Evolutionary conservation across 2,888 invertebrate genomes (phyloP).

Genomic region (Yponomeuta plumbellus): DNA sequence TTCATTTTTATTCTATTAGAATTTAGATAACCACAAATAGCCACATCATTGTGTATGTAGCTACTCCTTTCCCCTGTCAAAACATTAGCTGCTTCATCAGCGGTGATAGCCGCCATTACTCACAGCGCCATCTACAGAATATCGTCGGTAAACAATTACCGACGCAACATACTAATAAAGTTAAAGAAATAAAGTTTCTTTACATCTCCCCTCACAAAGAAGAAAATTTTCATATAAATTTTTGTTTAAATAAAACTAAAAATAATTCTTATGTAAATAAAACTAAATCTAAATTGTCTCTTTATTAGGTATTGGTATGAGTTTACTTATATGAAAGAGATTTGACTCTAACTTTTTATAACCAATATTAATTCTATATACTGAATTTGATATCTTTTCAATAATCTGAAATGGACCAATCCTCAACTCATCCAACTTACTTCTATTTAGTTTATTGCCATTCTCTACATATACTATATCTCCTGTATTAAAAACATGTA

Average conservation of each 20-base stretch:
- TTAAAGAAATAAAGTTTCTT: background rate
- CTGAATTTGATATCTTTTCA: constrained; percentile 19
- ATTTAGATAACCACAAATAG: too few species aligned
- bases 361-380: constrained; percentile 19
- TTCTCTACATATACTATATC: constrained; percentile 29
- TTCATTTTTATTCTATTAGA: too few species aligned
- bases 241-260: background rate
- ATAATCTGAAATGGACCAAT: constrained; percentile 20
- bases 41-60: too few species aligned
- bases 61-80: too few species aligned
- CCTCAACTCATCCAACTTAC: constrained; percentile 19
- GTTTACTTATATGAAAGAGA: constrained; percentile 1
- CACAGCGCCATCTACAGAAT: too few species aligned
- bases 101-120: too few species aligned
- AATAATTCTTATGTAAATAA: background rate
- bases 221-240: constrained; percentile 5
- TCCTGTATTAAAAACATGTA: background rate
- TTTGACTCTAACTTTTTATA: constrained; percentile 11
- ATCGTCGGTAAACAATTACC: too few species aligned
- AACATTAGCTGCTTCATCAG: too few species aligned
- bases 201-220: constrained; percentile 6
- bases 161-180: too few species aligned
- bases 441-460: constrained; percentile 21
- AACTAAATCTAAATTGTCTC: too few species aligned
- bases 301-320: background rate